Evolutionary conservation across 1,140 invertebrate species (phyloP).

Genomic region (Drosophila orena): DNA sequence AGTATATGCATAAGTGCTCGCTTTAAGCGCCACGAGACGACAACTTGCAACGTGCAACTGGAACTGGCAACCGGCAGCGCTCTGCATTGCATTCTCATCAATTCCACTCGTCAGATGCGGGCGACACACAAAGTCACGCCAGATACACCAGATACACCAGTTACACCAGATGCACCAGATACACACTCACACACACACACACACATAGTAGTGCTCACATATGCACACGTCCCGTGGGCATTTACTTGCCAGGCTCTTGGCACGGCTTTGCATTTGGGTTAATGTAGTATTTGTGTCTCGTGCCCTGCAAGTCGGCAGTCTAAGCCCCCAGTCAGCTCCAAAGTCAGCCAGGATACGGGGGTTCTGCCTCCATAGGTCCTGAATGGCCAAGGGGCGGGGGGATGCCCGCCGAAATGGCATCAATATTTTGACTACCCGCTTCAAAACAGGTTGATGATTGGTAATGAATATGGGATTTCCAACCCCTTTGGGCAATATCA

Average conservation of each 20-base stretch:
- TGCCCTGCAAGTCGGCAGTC: conserved; percentile 24
- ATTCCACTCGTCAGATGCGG: conserved; percentile 52
- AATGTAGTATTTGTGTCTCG: conserved; percentile 80
- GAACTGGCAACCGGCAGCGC: conserved; percentile 36
- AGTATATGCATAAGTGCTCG: conserved; percentile 27
- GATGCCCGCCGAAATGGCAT: not conserved
- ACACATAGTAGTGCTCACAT: conserved; percentile 16
- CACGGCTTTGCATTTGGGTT: conserved; percentile 80
- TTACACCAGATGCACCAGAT: conserved; percentile 5
- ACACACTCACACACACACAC: not conserved
- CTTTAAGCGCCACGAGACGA: conserved; percentile 30
- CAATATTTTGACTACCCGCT: conserved; percentile 26
- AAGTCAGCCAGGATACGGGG: conserved; percentile 29
- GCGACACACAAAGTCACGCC: conserved; percentile 18
- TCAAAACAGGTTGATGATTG: conserved; percentile 43
- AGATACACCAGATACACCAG: not conserved
- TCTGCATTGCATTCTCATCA: conserved; percentile 42
- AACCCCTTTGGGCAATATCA: not conserved
- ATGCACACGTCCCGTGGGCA: conserved; percentile 60
- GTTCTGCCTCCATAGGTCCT: conserved; percentile 1
- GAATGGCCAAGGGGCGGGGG: not conserved
- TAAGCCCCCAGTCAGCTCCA: conserved; percentile 34
- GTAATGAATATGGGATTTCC: conserved; percentile 27
- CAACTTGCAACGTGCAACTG: conserved; percentile 10
- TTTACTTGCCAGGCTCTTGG: conserved; percentile 75